phyloP scores from a whole-genome alignment of 2,888 invertebrate genomes.

The Acronicta psi region DNA sequence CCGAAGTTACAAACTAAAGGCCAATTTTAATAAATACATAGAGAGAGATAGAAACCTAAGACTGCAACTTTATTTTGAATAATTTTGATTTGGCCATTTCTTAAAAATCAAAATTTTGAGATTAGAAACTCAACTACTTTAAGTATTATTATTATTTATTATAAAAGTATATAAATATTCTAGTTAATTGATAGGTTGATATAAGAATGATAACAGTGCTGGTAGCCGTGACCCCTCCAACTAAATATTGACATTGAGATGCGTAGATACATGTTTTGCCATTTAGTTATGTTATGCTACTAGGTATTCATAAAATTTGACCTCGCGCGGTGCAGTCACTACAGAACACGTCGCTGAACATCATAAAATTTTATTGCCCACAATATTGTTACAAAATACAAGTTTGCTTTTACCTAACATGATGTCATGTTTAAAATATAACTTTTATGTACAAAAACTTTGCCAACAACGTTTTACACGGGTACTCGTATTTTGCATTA shows the following conservation, averaged over 20 bases:
- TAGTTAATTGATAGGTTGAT: slow-evolving; percentile 7
- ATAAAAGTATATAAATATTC: too few relatives aligned
- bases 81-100: too few relatives aligned
- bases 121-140: too few relatives aligned
- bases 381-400: slow-evolving; percentile 60
- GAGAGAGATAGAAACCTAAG: too few relatives aligned
- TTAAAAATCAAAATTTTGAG: too few relatives aligned
- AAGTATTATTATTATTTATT: too few relatives aligned
- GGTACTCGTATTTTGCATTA: slow-evolving; percentile 39
- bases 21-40: too few relatives aligned
- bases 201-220: slow-evolving; percentile 11
- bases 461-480: slow-evolving; percentile 56
- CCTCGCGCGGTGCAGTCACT: slow-evolving; percentile 64
- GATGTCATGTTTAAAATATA: slow-evolving; percentile 69
- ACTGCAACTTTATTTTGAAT: too few relatives aligned
- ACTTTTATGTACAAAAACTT: slow-evolving; percentile 51
- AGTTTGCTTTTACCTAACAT: slow-evolving; percentile 60
- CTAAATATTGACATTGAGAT: slow-evolving; percentile 36
- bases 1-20: too few relatives aligned
- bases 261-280: slow-evolving; percentile 49
- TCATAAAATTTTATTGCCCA: slow-evolving; percentile 72
- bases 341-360: slow-evolving; percentile 52
- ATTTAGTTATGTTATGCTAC: slow-evolving; percentile 51
- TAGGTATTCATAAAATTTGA: slow-evolving; percentile 62
- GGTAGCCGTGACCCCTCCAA: neutral